Base-by-base conservation (phyloP, 2,797 vertebrate genomes). In the Parauchenoglanis ngamensis region DNA sequence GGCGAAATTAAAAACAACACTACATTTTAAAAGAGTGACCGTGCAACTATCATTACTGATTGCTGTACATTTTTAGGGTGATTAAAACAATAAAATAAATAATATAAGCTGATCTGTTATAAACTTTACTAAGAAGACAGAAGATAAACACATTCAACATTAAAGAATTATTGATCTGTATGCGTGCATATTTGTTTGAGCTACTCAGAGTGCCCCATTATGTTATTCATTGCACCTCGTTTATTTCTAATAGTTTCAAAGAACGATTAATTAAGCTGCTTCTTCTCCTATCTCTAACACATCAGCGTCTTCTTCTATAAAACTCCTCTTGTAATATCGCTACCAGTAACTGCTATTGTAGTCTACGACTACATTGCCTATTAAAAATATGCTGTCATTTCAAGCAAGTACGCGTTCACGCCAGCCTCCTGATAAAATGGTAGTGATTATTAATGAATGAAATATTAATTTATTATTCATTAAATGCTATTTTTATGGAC, bases 1-100 rank as follows among this genome's bases (percentile, higher is more conserved):
- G 91, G 92, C 87, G 5, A 52, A 68, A 75, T 46, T 52, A 21
- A 77, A 85, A 88, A 90, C 40, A 7, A 3, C 88, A 87, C 63
- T 54, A 4, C 28, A 49, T 67, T 49, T 52, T 11, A 31, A 59
- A 61, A 67, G 13, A 81, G 35, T 46, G 40, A 49, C 17, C 1
- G 1, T 28, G 17, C 11, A 31, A 19, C 25, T 68, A 4, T 68
- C 28, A 35, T 83, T 35, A 83, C 49, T 35, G 44, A 49, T 25
- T 68, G 44, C 0, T 31, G 44, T 21, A 52, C 25, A 52, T 83
- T 28, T 65, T 35, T 6, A 79, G 28, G 7, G 19, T 28, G 44
- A 82, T 65, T 65, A 11, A 49, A 28, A 49, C 25, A 59, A 46
- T 46, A 63, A 44, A n/a, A 56, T 63, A 44, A 59, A 63, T 61